phyloP scores from a whole-genome alignment of 1,140 invertebrate genomes.

The Pseudomyrmex cubaensis region DNA sequence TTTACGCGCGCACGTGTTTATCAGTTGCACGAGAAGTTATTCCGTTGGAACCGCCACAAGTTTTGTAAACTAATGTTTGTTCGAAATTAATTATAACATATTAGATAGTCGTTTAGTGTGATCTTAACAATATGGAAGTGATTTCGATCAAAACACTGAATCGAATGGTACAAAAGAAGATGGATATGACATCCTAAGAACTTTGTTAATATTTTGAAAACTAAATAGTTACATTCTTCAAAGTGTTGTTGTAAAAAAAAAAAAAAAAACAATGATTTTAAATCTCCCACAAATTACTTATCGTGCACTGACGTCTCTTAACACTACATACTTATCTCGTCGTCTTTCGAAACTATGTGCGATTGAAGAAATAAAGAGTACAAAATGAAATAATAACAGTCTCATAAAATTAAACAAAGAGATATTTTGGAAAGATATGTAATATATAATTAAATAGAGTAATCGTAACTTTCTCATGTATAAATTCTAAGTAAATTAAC shows the following conservation, averaged over 20 bases:
- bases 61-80: background rate
- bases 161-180: background rate
- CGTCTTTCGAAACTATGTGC: background rate
- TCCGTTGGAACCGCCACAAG: background rate
- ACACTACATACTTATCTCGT: constrained; percentile 17
- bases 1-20: constrained; percentile 27
- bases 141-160: background rate
- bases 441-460: background rate
- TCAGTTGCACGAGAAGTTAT: constrained; percentile 38
- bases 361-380: background rate
- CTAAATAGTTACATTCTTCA: too few relatives aligned
- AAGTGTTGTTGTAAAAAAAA: background rate
- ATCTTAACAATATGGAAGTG: background rate
- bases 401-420: background rate
- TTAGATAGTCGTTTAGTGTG: constrained; percentile 16
- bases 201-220: too few relatives aligned
- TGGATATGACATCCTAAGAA: too few relatives aligned
- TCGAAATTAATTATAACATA: background rate
- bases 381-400: constrained; percentile 20
- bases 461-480: too few relatives aligned
- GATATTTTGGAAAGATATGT: background rate
- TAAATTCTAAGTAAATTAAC: too few relatives aligned
- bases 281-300: background rate
- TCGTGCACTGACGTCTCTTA: constrained; percentile 18
- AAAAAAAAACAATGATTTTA: background rate